These are phyloP conservation scores for Sapayoa aenigma DNA, from an alignment of 2,113 vertebrate species.

Conservation along the genomic window DNA sequence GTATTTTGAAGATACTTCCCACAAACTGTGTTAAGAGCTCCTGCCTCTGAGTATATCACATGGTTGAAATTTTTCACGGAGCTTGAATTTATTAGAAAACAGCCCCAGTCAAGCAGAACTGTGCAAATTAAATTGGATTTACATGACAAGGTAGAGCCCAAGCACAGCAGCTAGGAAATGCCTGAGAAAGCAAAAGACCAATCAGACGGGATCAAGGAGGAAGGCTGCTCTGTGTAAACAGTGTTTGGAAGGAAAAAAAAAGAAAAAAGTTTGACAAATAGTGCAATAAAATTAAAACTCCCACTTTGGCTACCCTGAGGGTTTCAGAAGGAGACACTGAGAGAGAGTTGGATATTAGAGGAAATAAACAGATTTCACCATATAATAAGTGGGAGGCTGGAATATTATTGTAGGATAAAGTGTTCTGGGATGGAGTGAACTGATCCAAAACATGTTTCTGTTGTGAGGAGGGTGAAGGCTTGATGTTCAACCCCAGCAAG, in stretches of 20 bases:
- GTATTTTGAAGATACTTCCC: constrained; percentile 26
- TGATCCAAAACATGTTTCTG: not conserved
- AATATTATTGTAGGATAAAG: constrained; percentile 62
- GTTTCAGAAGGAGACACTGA: constrained; percentile 41
- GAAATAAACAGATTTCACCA: constrained; percentile 62
- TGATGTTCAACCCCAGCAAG: not conserved
- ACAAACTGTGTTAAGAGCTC: not conserved
- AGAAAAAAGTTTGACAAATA: constrained; percentile 9
- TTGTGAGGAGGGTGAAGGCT: not conserved
- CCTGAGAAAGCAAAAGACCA: constrained; percentile 43
- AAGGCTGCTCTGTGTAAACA: constrained; percentile 39
- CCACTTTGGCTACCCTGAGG: constrained; percentile 35
- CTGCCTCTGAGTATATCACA: constrained; percentile 67
- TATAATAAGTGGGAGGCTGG: constrained; percentile 22
- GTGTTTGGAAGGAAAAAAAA: not conserved
- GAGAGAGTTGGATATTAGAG: constrained; percentile 40
- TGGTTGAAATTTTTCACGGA: constrained; percentile 75
- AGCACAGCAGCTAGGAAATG: constrained; percentile 55
- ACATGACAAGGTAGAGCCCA: constrained; percentile 61
- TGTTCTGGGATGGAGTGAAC: not conserved
- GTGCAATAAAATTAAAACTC: constrained; percentile 66
- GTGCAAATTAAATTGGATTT: constrained; percentile 80
- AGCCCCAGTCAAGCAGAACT: constrained; percentile 72
- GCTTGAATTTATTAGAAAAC: constrained; percentile 67
- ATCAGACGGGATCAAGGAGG: not conserved